Base-by-base conservation (phyloP, 1,140 invertebrate species). In the Panulirus ornatus region DNA sequence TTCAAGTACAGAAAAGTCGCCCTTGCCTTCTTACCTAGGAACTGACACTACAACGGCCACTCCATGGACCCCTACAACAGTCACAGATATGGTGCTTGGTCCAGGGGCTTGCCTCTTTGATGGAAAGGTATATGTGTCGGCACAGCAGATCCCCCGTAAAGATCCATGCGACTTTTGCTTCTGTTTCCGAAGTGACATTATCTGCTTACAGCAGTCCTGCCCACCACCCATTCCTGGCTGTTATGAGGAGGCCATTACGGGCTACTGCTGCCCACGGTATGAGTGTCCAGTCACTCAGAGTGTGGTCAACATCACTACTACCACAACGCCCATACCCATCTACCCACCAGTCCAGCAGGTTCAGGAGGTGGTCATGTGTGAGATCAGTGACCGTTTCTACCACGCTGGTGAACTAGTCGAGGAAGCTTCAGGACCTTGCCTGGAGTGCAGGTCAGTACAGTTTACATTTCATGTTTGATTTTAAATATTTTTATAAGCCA, bases 131-230 rank as follows among this genome's bases (percentile, higher is more conserved):
- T 98, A 97, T 93, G 97, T 98, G 47, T 98, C 97, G 0, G 98
- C 98, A 5, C 97, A 98, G 94, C 98, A 99, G 94, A 98, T 99
- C 91, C 97, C 97, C 34, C 95, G 97, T 92, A 97, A 98, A 90
- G 97, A 99, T 95, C 97, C 98, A 42, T 99, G 98, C 93, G 97
- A 98, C 93, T 99, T 98, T 95, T 99, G 98, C 94, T 99, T 99
- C 96, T 99, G 98, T 95, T 99, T 98, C 95, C 95, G 98, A 94
- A 97, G 97, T 93, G 98, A 98, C 93, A 98, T 99, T 91, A 98
- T 99, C 92, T 99, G 98, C 93, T 94, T 99, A 66, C 97, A 98
- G 94, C 98, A 99, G 93, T 98, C 97, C 93, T 99, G 98, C 94
- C 98, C 98, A 79, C 97, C 97, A 42, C 98, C 98, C 73, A 98